Percentiles rank a stretch among this genome's conserved stretches.
Conservation (phyloP, 2,113 vertebrate species). For the Pollimyrus isidori region DNA sequence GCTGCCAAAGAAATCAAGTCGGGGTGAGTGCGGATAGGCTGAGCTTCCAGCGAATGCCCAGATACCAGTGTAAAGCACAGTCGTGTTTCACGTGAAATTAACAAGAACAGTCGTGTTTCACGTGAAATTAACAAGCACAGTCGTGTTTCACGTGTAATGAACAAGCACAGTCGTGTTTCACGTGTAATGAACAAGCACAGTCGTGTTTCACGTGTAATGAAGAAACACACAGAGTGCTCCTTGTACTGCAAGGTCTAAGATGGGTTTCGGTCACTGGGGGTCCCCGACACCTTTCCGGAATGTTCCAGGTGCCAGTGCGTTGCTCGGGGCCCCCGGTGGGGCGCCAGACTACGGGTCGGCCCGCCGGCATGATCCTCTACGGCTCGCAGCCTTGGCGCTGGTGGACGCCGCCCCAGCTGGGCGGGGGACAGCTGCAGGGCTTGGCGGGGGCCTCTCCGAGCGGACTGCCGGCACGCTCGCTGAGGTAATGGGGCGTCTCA, state of each 20-base stretch:
- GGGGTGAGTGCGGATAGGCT: neutral
- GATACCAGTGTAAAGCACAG: neutral
- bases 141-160: neutral
- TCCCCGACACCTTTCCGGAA: neutral
- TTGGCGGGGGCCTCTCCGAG: neutral
- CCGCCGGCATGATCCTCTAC: neutral
- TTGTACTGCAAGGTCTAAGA: neutral
- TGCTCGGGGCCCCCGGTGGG: neutral
- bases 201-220: neutral
- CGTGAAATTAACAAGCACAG: neutral
- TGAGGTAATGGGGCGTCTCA: conserved; percentile 8
- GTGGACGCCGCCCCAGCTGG: neutral
- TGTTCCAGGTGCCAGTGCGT: neutral
- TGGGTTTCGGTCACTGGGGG: neutral
- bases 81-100: neutral
- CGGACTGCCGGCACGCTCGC: neutral
- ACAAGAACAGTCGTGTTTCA: neutral
- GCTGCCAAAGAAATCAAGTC: neutral
- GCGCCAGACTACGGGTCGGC: neutral
- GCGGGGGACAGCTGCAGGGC: neutral
- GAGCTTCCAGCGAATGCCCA: neutral
- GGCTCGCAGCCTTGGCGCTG: neutral
- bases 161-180: neutral
- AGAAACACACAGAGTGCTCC: neutral
- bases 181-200: too few species aligned